Conservation (phyloP, 2,888 invertebrate genomes). For the Papilio elwesi region DNA sequence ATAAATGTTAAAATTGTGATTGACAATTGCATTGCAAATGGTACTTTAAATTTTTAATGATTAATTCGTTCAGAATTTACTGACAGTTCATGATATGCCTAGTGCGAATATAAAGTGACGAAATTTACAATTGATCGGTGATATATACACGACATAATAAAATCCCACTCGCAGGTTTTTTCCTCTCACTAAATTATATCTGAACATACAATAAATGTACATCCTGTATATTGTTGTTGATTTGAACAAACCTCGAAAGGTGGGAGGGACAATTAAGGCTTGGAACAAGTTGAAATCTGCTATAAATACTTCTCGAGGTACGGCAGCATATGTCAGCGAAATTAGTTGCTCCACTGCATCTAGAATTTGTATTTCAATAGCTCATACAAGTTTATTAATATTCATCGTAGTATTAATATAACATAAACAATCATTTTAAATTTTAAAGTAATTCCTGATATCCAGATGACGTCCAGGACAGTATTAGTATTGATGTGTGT, state of each 20-base stretch:
- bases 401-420: background rate
- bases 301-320: conserved; percentile 9
- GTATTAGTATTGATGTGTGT: conserved; percentile 13
- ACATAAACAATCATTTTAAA: background rate
- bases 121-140: too few relatives aligned
- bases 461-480: conserved; percentile 8
- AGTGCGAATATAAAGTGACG: too few relatives aligned
- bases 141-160: too few relatives aligned
- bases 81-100: too few relatives aligned
- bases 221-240: conserved; percentile 8
- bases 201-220: background rate
- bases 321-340: background rate
- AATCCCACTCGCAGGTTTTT: background rate
- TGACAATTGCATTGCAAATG: too few relatives aligned
- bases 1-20: too few relatives aligned
- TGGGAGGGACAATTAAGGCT: conserved; percentile 8
- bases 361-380: background rate
- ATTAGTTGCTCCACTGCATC: background rate
- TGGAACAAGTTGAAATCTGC: background rate
- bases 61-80: too few relatives aligned
- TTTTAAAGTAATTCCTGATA: background rate
- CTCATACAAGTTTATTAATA: background rate
- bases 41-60: too few relatives aligned
- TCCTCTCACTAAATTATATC: background rate
- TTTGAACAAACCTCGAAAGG: conserved; percentile 7